phyloP scores from a whole-genome alignment of 2,113 vertebrate species.

The Stigmatopora nigra region DNA sequence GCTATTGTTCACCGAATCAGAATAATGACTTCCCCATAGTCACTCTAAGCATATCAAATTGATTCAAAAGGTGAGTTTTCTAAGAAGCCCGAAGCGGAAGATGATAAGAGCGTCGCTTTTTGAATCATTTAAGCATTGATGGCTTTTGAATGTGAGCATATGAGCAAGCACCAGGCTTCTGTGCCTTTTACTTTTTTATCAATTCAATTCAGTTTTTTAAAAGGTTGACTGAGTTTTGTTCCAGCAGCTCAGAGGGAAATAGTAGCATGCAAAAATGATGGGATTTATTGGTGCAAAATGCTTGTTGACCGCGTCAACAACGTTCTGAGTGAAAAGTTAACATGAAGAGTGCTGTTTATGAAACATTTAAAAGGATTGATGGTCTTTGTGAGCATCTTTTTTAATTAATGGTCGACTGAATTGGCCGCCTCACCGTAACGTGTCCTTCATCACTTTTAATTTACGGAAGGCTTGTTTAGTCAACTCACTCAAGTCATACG shows the following conservation, averaged over 20 bases:
- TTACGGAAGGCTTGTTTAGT: constrained; percentile 10
- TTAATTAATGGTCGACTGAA: neutral
- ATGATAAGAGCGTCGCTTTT: neutral
- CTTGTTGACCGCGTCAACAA: neutral
- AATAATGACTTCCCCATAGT: neutral
- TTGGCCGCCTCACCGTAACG: neutral
- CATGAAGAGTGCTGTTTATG: constrained; percentile 4
- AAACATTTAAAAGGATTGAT: constrained; percentile 8
- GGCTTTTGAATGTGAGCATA: neutral
- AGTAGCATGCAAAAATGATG: neutral
- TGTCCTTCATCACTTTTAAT: constrained; percentile 12
- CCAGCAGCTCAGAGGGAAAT: neutral
- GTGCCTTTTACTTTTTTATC: neutral
- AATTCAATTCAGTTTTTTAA: neutral
- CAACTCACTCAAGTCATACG: constrained; percentile 7
- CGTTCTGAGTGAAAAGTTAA: neutral
- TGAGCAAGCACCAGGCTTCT: neutral
- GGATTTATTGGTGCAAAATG: too few relatives aligned
- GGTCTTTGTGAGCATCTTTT: constrained; percentile 1
- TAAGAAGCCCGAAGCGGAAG: neutral
- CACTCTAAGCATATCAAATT: neutral
- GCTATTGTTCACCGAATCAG: neutral
- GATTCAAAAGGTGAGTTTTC: neutral
- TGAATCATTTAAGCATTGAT: neutral
- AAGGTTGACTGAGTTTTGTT: neutral